Conservation (phyloP, 2,888 invertebrate genomes). For the Cantharis nigra region DNA sequence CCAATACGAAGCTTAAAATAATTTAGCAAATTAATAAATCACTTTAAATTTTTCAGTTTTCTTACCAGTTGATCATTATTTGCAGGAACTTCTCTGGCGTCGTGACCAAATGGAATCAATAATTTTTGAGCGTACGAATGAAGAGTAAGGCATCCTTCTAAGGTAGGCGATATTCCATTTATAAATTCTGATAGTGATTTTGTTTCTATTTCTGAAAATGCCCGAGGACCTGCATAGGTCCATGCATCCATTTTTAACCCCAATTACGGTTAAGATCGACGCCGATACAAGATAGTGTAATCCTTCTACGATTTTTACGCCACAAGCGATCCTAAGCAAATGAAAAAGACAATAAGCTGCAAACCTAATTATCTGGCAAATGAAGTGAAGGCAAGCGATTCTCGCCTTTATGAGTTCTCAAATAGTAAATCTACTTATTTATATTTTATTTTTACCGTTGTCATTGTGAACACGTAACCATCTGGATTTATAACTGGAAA, state of each 20-base stretch:
- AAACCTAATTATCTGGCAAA: too few relatives aligned
- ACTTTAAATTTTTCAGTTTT: constrained; percentile 19
- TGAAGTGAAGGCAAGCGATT: too few relatives aligned
- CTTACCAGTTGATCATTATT: constrained; percentile 64
- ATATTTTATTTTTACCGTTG: constrained; percentile 43
- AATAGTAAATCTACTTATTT: too few relatives aligned
- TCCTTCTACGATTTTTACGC: too few relatives aligned
- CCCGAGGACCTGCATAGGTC: constrained; percentile 66
- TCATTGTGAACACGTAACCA: constrained; percentile 66
- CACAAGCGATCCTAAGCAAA: too few relatives aligned
- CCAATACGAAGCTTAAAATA: constrained; percentile 3
- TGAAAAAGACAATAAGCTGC: too few relatives aligned
- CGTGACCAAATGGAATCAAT: constrained; percentile 73
- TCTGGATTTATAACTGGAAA: constrained; percentile 76
- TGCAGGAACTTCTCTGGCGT: constrained; percentile 57
- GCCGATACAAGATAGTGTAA: too few relatives aligned
- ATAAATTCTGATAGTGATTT: constrained; percentile 62
- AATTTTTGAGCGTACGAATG: constrained; percentile 76
- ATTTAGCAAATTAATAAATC: not conserved
- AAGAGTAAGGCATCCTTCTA: constrained; percentile 70
- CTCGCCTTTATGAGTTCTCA: too few relatives aligned
- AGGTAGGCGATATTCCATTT: constrained; percentile 53
- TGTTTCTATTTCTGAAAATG: constrained; percentile 75
- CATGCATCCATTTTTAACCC: not conserved
- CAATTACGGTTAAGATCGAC: too few relatives aligned